Evolutionary conservation across 2,888 invertebrate species (phyloP).

Genomic region (Troides oblongomaculatus): DNA sequence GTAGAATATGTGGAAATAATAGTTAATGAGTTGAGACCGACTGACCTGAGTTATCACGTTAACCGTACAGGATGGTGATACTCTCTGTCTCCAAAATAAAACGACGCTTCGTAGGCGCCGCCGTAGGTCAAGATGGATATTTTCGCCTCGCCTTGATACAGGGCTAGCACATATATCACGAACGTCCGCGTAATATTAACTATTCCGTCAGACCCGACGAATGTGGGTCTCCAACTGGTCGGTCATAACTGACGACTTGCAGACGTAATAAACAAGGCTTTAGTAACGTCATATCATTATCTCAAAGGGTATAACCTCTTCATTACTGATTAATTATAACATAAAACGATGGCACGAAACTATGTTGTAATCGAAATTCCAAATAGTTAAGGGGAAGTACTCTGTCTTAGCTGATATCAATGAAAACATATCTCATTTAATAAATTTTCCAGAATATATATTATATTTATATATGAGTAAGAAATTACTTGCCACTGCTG

Average conservation of each 20-base stretch:
- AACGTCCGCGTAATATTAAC: slow-evolving; percentile 70
- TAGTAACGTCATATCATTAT: slow-evolving; percentile 30
- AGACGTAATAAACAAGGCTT: slow-evolving; percentile 31
- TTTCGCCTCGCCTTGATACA: slow-evolving; percentile 77
- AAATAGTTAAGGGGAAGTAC: neutral
- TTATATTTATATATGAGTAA: neutral
- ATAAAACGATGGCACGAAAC: neutral
- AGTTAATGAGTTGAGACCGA: slow-evolving; percentile 14
- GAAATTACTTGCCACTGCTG: neutral
- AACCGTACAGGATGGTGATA: slow-evolving; percentile 43
- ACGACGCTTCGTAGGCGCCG: slow-evolving; percentile 49
- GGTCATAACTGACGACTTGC: slow-evolving; percentile 38
- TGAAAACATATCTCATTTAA: neutral
- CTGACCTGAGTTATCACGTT: slow-evolving; percentile 37
- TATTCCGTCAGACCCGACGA: slow-evolving; percentile 62
- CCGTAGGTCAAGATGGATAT: slow-evolving; percentile 76
- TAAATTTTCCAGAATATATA: neutral
- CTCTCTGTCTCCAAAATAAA: slow-evolving; percentile 59
- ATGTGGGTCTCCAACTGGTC: slow-evolving; percentile 41
- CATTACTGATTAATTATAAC: neutral
- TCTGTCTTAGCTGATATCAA: neutral
- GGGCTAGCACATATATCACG: slow-evolving; percentile 69
- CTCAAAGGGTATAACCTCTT: neutral
- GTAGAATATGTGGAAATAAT: neutral
- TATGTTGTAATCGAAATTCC: neutral